Base-by-base conservation (phyloP, 2,888 invertebrate genomes). In the Drosophila leonis region DNA sequence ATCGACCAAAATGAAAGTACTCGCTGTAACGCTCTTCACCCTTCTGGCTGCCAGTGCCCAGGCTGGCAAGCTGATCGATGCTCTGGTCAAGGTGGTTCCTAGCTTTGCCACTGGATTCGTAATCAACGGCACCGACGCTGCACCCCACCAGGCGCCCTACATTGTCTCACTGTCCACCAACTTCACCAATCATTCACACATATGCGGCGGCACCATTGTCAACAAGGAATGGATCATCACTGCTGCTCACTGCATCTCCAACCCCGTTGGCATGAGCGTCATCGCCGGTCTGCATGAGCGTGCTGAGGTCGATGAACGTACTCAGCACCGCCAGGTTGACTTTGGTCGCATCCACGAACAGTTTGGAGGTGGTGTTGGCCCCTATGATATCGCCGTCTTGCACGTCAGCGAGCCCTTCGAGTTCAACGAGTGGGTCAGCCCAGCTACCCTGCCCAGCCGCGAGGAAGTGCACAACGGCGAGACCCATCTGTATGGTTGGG, bases 381-480 rank as follows among this genome's bases (percentile, higher is more conserved):
- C 93, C 67, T 93, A 94, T 75, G 95, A 95, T 79, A 94, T 95
- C 75, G 95, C 94, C 31, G 61, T 95, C 3, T 78, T 95, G 63
- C 90, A 90, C 71, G 79, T 91, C 8, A 79, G 75, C 27, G 57
- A 80, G 44, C 71, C 91, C 1, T 90, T 93, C 41, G 65, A 68
- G 15, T 91, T 92, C 66, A 91, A 90, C 60, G 74, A 89, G 54
- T 80, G 24, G 24, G 92, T 94, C 2, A 83, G 90, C 48, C 85
- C 93, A 10, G 92, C 93, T 24, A 80, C 79, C 10, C 72, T 94
- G 67, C 94, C 94, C 20, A 59, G 67, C 7, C 78, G 54, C 8
- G 83, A 84, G 5, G 68, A 87, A 39, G 76, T 90, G 9, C 90
- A 90, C 20, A 31, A 72, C 5, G 93, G 93, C 6, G 76, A 83